Evolutionary conservation across 2,797 vertebrate species (phyloP).

Genomic region (Limosa lapponica): DNA sequence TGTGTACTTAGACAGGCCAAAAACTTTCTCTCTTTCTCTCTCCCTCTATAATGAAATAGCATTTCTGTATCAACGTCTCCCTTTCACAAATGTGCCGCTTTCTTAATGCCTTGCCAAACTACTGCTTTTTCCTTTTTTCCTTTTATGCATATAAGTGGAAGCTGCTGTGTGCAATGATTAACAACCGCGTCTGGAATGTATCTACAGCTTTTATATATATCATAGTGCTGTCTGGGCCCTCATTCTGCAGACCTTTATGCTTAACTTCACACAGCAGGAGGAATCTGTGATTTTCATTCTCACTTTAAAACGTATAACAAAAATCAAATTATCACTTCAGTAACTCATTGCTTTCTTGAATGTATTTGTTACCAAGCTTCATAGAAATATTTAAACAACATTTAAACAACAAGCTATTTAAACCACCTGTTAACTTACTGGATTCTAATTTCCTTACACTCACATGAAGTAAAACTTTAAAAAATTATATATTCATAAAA

Average conservation of each 20-base stretch:
- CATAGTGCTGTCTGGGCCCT: background rate
- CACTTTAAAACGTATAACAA: background rate
- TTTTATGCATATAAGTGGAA: background rate
- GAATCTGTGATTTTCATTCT: background rate
- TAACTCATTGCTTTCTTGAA: background rate
- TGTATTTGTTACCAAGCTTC: background rate
- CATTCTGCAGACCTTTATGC: slow-evolving; percentile 31
- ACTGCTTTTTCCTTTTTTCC: background rate
- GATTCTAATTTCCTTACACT: slow-evolving; percentile 3
- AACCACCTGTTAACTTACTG: slow-evolving; percentile 1
- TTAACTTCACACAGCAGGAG: background rate
- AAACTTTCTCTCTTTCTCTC: background rate
- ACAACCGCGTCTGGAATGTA: background rate
- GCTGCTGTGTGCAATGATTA: background rate
- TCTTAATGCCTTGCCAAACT: background rate
- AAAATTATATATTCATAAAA: background rate
- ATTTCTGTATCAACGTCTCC: background rate
- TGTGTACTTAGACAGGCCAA: background rate
- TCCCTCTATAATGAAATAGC: background rate
- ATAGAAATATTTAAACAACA: background rate
- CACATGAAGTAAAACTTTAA: background rate
- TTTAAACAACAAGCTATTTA: background rate
- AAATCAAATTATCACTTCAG: slow-evolving; percentile 37
- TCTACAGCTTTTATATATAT: background rate
- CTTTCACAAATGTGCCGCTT: background rate